Conservation (phyloP, 2,113 vertebrate species). For the Zosterops japonicus region DNA sequence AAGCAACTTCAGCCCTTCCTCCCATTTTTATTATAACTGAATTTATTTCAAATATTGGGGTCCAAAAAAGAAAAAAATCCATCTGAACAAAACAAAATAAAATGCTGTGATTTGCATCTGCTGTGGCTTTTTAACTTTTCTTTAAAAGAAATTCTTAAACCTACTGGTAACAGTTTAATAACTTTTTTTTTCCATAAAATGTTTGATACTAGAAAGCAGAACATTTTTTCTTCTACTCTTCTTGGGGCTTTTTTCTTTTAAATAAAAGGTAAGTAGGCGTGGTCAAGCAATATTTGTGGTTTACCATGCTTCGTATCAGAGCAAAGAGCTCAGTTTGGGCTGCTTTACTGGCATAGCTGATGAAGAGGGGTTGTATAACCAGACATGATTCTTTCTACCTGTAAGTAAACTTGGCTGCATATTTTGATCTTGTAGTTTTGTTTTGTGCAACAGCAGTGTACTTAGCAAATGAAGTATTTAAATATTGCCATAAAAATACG, state of each 20-base stretch:
- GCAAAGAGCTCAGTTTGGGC: not conserved
- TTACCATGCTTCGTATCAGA: not conserved
- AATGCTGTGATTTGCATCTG: not conserved
- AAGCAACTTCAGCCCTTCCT: not conserved
- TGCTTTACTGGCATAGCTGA: not conserved
- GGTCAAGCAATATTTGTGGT: slow-evolving; percentile 33
- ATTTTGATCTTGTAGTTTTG: not conserved
- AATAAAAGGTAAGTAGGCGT: slow-evolving; percentile 60
- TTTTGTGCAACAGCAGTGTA: not conserved
- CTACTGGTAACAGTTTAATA: not conserved
- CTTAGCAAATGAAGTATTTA: not conserved
- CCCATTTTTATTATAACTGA: not conserved
- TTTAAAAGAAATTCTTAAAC: not conserved
- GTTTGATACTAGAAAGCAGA: not conserved
- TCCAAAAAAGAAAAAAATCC: not conserved
- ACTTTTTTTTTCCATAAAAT: not conserved
- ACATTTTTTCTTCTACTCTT: not conserved
- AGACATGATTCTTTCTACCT: slow-evolving; percentile 74
- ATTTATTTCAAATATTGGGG: not conserved
- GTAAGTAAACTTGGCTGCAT: slow-evolving; percentile 53
- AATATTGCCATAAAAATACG: not conserved
- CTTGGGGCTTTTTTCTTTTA: not conserved
- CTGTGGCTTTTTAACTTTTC: not conserved
- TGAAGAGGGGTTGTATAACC: not conserved
- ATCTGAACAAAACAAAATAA: not conserved